Evolutionary conservation across 2,888 invertebrate species (phyloP), one percentile per base, ranked within the genome.

Genomic region (Rhingia rostrata): DNA sequence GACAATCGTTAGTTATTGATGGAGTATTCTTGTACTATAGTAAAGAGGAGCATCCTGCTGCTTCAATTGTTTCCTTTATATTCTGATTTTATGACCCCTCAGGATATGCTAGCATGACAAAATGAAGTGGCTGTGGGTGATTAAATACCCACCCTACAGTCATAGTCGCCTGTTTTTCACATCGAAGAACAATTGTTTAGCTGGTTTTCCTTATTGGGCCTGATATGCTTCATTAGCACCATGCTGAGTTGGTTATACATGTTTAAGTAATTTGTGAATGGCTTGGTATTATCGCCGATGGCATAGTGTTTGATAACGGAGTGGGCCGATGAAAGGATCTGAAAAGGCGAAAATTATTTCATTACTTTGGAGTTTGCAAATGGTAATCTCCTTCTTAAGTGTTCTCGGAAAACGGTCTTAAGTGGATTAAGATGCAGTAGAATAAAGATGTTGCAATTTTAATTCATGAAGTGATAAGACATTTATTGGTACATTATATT

Each of bases 1-100:
- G 73, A 74, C 83, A 83, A 83, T 83, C 73, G 83, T 83, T 79
- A 83, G 83, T 79, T 83, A 79, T 73, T 83, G 83, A 83, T 83
- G 73, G 64, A 70, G 63, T 41, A 64, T 70, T 33, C 1, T 22
- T 2, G 22, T 22, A 22, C 56, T 37, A 10, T 43, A 70, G 67
- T 67, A 77, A 70, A 58, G 64, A 70, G 64, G 45, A 77, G 70
- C 66, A 72, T 77, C 60, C 64, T 77, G 58, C 77, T 70, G 70
- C 60, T 81, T 72, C 72, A 45, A 72, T 77, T 82, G 78, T 67
- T 77, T 64, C 70, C 63, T 60, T 70, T 82, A 70, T 54, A 64
- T 66, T 66, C 60, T 61, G 77, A 72, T 82, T 82, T 78, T 82
- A 82, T 60, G 82, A 72, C 66, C 64, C 61, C 58, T 72, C 30